Evolutionary conservation across 2,888 invertebrate species (phyloP), one percentile per base, ranked within the genome.

Genomic region (Macrosiphum euphorbiae): DNA sequence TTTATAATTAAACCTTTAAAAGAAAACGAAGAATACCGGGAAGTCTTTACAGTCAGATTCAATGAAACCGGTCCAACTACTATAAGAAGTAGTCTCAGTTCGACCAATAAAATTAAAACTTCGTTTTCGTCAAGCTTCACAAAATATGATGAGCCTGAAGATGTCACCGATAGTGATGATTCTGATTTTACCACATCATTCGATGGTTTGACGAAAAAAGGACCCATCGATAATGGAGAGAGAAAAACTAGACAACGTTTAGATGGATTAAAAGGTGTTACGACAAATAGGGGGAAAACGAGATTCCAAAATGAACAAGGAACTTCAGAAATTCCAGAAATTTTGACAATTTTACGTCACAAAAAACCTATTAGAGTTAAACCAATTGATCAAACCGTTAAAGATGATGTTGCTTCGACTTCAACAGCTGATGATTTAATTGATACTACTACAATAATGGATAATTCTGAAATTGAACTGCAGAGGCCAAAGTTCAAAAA

Each of bases 401-500:
- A 86, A 86, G 90, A 94, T 24, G 94, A 94, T 20, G 61, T 92
- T 13, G 41, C 3, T 52, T 11, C 85, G 2, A 90, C 94, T 67
- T 61, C 41, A 20, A 28, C 24, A 20, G 28, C 20, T 26, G 94
- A 90, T 20, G 94, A 94, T 67, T 52, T 58, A 16, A 50, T 87
- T 41, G 94, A 94, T 20, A 61, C 50, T 28, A 86, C 90, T 50
- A 94, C 94, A 24, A 41, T 86, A 13, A 44, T 87, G 24, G 61
- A 88, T 58, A 93, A 55, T 89, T 35, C 86, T n/a, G 94, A 94
- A 41, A 28, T 55, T 28, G 92, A 92, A 58, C 47, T 89, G 2
- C 93, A 47, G 3, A 94, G 90, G 35, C 90, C 94, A 0, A 94
- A 94, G 47, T 94, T 94, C 24, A 90, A 94, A 94, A 94, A 94